Percentiles rank a stretch among this genome's conserved stretches.
Evolutionary conservation across 2,888 invertebrate genomes (phyloP).

Genomic region (Dasypolia templi): DNA sequence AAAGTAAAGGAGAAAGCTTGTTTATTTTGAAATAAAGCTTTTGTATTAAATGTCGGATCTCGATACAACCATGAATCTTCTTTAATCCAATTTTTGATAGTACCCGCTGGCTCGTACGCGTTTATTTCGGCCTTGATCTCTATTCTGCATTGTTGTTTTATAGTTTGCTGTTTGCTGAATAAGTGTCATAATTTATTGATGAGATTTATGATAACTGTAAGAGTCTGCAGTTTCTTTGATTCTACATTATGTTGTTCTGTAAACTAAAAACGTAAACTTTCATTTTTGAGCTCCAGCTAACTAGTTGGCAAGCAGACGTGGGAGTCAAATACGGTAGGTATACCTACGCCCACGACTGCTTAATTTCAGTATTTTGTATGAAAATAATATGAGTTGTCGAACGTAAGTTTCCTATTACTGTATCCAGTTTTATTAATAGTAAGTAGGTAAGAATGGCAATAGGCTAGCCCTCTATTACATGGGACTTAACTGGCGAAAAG

Average conservation of each 20-base stretch:
- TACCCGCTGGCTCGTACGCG: slow-evolving; percentile 38
- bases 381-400: not conserved
- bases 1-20: slow-evolving; percentile 53
- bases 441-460: too few species aligned
- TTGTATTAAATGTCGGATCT: slow-evolving; percentile 54
- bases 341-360: not conserved
- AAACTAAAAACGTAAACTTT: not conserved
- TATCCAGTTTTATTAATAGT: not conserved
- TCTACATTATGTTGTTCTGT: not conserved
- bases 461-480: too few species aligned
- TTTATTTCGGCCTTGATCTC: slow-evolving; percentile 52
- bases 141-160: slow-evolving; percentile 57
- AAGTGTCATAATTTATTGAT: slow-evolving; percentile 15
- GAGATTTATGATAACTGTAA: slow-evolving; percentile 30
- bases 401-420: not conserved
- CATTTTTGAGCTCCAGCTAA: not conserved
- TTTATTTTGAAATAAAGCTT: slow-evolving; percentile 54
- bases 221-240: not conserved
- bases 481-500: too few species aligned
- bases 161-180: slow-evolving; percentile 52
- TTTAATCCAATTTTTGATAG: slow-evolving; percentile 63
- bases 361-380: too few species aligned
- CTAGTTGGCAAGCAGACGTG: not conserved
- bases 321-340: not conserved
- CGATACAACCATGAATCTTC: slow-evolving; percentile 63